Base-by-base conservation (phyloP, 2,797 vertebrate species). In the Luscinia megarhynchos region DNA sequence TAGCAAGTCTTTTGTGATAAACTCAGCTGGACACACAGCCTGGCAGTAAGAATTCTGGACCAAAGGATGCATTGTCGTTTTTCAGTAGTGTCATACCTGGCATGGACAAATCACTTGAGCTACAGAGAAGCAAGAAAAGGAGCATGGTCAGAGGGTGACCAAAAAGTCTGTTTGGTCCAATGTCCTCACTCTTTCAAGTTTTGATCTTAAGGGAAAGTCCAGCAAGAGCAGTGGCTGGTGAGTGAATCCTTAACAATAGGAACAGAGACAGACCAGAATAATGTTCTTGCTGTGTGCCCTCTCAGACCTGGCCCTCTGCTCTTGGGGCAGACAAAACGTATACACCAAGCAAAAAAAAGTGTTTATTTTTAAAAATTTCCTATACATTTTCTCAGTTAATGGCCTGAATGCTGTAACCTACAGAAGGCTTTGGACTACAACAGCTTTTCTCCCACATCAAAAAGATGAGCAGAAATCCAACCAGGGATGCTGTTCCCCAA, bases 121-220 rank as follows among this genome's bases (percentile, higher is more conserved):
- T 63, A 72, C 4, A 69, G 41, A 46, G 26, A 3, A 57, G 8
- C 20, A 48, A 51, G 30, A 34, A 89, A 78, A 90, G 12, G 12
- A 57, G 20, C 21, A 46, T 19, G 13, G 23, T 68, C 38, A 81
- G 11, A 14, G 19, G 24, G 14, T 64, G 45, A 64, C 58, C 27
- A 61, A 34, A 57, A 74, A 14, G 14, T 27, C n/a, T 58, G 6
- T 36, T 75, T 54, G 64, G 16, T 32, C 24, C 38, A 14, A 15
- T 23, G 12, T 32, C 11, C 41, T 72, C 2, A 3, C 45, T 55
- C n/a, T 9, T 11, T 8, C 0, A 0, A 73, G 22, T 30, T 92
- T 57, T 59, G 22, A 29, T 41, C 11, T 73, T 46, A 78, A 80
- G 8, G 21, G 19, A 61, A 89, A 87, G 30, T 58, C 46, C 21